Conservation (phyloP, 92 coral and sea anemone species). For the Epizoanthus rinbou region DNA sequence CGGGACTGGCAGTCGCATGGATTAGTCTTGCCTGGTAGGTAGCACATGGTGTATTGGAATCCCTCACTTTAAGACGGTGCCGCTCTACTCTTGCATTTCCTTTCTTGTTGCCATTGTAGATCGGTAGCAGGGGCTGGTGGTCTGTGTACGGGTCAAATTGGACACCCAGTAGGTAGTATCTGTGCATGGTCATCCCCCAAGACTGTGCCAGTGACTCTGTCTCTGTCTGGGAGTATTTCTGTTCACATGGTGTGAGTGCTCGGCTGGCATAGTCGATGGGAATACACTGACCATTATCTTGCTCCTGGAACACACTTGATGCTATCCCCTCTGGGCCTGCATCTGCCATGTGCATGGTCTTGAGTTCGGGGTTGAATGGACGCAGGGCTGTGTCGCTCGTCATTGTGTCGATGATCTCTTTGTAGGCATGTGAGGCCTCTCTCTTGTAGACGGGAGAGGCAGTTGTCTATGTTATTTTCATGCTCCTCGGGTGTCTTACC, state of each 20-base stretch:
- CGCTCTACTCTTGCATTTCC: conserved; percentile 18
- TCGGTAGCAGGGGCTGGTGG: conserved; percentile 39
- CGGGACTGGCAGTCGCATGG: conserved; percentile 29
- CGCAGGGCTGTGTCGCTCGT: conserved; percentile 22
- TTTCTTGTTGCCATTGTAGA: conserved; percentile 14
- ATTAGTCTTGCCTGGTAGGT: conserved; percentile 28
- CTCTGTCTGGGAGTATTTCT: conserved; percentile 2
- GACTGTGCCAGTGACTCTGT: not conserved
- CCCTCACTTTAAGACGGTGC: conserved; percentile 23
- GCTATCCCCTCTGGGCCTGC: conserved; percentile 24
- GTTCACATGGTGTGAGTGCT: conserved; percentile 16
- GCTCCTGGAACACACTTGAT: conserved; percentile 21
- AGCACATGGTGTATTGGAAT: conserved; percentile 23
- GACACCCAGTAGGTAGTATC: conserved; percentile 24
- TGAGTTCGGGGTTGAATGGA: not conserved
- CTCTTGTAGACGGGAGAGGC: conserved; percentile 25
- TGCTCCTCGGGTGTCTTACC: conserved; percentile 13
- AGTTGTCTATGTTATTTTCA: conserved; percentile 24
- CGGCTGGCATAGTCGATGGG: conserved; percentile 27
- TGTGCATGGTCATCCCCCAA: conserved; percentile 40
- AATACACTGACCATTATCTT: not conserved
- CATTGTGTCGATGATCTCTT: conserved; percentile 24
- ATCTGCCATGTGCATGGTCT: conserved; percentile 28
- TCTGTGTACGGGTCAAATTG: conserved; percentile 5
- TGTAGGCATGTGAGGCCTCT: conserved; percentile 35